Evolutionary conservation across 2,113 vertebrate genomes (phyloP).

Genomic region (Cheirogaleus medius): DNA sequence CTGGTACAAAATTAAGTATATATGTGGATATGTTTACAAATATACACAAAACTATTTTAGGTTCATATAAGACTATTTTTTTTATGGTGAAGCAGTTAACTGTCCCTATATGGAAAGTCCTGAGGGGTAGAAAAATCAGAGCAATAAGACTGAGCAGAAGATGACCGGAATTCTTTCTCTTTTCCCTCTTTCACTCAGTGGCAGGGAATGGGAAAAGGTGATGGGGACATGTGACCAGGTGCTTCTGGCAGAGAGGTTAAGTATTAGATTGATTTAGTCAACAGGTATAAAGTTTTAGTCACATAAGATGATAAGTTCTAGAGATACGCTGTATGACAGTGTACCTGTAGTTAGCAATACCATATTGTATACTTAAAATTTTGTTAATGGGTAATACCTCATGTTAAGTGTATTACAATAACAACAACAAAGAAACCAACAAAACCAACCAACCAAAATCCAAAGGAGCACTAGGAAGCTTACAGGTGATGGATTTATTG

Average conservation of each 20-base stretch:
- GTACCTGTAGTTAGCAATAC: neutral
- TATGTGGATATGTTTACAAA: neutral
- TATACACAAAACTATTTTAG: neutral
- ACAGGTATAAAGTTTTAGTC: neutral
- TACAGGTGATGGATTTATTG: neutral
- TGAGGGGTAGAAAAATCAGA: neutral
- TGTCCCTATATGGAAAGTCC: neutral
- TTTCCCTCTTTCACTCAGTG: neutral
- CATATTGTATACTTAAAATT: neutral
- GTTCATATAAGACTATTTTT: neutral
- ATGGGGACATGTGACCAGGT: too few relatives aligned
- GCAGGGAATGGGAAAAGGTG: fast-evolving
- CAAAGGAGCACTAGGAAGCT: neutral
- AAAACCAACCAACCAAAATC: neutral
- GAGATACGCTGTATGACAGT: neutral
- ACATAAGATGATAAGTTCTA: neutral
- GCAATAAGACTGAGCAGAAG: fast-evolving
- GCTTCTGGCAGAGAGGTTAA: neutral
- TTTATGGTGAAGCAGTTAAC: neutral
- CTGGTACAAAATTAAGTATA: neutral
- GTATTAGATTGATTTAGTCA: neutral
- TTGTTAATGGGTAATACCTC: neutral
- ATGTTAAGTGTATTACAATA: neutral
- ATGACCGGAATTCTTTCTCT: neutral
- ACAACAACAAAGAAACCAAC: neutral